Percentiles rank a stretch among this genome's conserved stretches.
Evolutionary conservation across 2,113 vertebrate genomes (phyloP).

Genomic region (Dicerorhinus sumatrensis): DNA sequence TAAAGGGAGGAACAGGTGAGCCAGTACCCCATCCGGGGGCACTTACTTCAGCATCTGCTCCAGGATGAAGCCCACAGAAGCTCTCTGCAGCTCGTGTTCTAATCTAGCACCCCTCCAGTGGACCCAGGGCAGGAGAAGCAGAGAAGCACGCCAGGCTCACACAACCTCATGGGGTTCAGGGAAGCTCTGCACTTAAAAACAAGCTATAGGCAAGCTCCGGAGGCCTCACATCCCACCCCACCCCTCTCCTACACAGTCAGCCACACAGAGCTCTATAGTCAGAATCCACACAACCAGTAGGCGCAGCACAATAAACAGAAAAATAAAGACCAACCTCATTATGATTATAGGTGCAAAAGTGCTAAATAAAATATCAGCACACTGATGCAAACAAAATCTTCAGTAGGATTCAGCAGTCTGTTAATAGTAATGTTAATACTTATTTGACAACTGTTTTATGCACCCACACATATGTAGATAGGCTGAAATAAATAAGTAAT

Average conservation of each 20-base stretch:
- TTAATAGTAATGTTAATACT: neutral
- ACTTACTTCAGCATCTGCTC: neutral
- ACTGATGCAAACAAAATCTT: neutral
- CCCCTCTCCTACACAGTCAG: neutral
- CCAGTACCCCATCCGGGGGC: neutral
- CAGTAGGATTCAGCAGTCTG: neutral
- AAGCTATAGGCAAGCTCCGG: neutral
- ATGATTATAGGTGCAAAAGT: neutral
- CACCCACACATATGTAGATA: neutral
- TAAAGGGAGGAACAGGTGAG: neutral
- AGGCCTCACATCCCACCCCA: neutral
- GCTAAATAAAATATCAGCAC: neutral
- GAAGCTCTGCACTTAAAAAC: neutral
- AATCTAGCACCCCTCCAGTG: neutral
- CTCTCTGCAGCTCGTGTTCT: neutral
- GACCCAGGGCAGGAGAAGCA: neutral
- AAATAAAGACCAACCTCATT: neutral
- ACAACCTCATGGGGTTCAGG: neutral
- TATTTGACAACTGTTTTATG: neutral
- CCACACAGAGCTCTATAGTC: neutral
- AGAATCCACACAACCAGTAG: neutral
- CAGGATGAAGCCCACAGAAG: neutral
- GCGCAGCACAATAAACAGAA: neutral
- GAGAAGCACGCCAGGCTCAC: neutral
- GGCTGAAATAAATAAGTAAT: neutral